Base-by-base conservation (phyloP, 2,113 vertebrate species). In the Oncorhynchus nerka region DNA sequence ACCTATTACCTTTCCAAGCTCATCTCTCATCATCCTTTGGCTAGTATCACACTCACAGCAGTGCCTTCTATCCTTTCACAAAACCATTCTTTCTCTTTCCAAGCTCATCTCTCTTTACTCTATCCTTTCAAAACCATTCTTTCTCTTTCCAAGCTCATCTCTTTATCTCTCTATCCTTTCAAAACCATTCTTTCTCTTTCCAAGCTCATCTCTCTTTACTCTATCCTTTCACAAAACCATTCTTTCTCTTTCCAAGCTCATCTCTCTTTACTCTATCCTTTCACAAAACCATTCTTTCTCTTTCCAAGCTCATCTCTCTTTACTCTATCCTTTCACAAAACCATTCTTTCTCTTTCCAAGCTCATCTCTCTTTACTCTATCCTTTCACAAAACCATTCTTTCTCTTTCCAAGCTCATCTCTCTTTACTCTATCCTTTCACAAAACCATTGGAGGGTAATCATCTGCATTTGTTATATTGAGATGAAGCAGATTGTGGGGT, bases 41-140 rank as follows among this genome's bases (percentile, higher is more conserved):
- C 78, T 51, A 72, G 30, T 79, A 68, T 65, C 78, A 49, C 55
- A 69, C 72, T 69, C 19, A 64, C 34, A 28, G 22, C 39, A 68
- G 22, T 75, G 24, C 6, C 24, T 19, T n/a, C n/a, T n/a, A n/a
- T n/a, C n/a, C n/a, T n/a, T n/a, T n/a, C n/a, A n/a, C n/a, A n/a
- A n/a, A n/a, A n/a, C n/a, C 16, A 7, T 0, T 26, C 67, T 24
- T 39, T 13, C 59, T 70, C 45, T 70, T 15, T 19, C n/a, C 24
- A 11, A 30, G 24, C 32, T 73, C 5, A 68, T 68, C 19, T 19
- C 16, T 39, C 7, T 16, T 28, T 5, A 26, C 6, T 39, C 34
- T n/a, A n/a, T n/a, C n/a, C n/a, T n/a, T n/a, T n/a, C 4, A 13
- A 19, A 34, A 20, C 32, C 28, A 32, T 34, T 20, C n/a, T n/a